Evolutionary conservation across 1,140 invertebrate species (phyloP).

Genomic region (silkworm (Bombyx mori)): DNA sequence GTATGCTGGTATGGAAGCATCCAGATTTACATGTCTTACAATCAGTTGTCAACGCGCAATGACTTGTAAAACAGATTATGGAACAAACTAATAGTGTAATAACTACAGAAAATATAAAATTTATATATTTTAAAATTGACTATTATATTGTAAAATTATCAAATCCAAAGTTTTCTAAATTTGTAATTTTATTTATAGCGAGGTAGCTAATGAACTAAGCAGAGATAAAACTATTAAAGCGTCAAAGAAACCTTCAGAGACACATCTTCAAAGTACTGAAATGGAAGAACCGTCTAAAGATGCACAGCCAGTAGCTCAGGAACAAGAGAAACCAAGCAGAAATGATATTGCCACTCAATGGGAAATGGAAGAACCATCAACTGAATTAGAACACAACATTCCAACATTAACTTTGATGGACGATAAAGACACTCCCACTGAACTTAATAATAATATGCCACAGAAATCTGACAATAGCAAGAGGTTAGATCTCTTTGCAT

Average conservation of each 20-base stretch:
- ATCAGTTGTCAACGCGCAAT: too few relatives aligned
- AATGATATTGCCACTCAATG: slow-evolving; percentile 57
- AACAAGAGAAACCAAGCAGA: slow-evolving; percentile 19
- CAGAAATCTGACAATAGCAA: slow-evolving; percentile 35
- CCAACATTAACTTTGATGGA: slow-evolving; percentile 37
- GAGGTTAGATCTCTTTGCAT: slow-evolving; percentile 48
- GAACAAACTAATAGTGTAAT: too few relatives aligned
- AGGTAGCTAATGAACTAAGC: slow-evolving; percentile 55
- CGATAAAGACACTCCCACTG: slow-evolving; percentile 29
- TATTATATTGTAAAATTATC: too few relatives aligned
- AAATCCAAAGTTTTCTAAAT: too few relatives aligned
- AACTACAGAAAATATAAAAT: too few relatives aligned
- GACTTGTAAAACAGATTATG: too few relatives aligned
- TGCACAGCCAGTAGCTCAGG: slow-evolving; percentile 14
- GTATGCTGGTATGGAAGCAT: too few relatives aligned
- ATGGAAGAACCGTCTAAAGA: slow-evolving; percentile 12
- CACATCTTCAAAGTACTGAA: slow-evolving; percentile 18
- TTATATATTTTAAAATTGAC: too few relatives aligned
- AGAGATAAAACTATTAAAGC: slow-evolving; percentile 42
- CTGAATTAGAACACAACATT: slow-evolving; percentile 41
- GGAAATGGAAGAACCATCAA: slow-evolving; percentile 31
- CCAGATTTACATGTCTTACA: too few relatives aligned
- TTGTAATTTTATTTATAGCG: slow-evolving; percentile 28
- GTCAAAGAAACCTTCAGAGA: slow-evolving; percentile 22
- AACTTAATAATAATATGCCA: slow-evolving; percentile 21